phyloP scores from a whole-genome alignment of 2,797 vertebrate genomes.

The Ctenopoma kingsleyae region DNA sequence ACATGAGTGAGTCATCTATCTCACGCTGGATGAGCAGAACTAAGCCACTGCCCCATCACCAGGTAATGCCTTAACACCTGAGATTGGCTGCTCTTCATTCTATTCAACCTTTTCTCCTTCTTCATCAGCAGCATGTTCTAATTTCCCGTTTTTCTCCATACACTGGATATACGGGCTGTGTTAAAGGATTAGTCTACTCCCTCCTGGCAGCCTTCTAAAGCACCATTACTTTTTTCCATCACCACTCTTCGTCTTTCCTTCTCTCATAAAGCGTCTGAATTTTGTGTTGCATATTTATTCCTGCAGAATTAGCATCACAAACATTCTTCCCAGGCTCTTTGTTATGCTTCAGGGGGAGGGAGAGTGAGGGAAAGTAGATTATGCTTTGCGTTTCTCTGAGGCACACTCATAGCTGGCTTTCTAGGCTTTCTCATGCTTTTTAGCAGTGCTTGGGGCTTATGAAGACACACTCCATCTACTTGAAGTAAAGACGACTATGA shows the following conservation, averaged over 20 bases:
- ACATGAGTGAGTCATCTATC: constrained; percentile 29
- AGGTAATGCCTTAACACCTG: constrained; percentile 54
- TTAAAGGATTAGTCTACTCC: constrained; percentile 57
- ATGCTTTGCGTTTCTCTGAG: constrained; percentile 63
- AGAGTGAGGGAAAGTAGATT: constrained; percentile 73
- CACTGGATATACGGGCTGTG: constrained; percentile 35
- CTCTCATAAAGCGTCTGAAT: constrained; percentile 62
- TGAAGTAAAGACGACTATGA: constrained; percentile 51
- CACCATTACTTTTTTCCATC: constrained; percentile 52
- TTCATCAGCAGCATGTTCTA: constrained; percentile 50
- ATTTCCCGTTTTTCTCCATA: constrained; percentile 41
- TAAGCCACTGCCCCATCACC: constrained; percentile 39
- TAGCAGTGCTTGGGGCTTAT: constrained; percentile 67
- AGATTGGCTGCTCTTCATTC: constrained; percentile 42
- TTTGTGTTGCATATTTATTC: constrained; percentile 77
- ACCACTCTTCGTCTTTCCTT: constrained; percentile 49
- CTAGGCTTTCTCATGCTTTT: constrained; percentile 65
- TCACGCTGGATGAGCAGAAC: constrained; percentile 30
- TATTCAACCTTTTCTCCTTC: constrained; percentile 47
- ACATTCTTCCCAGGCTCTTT: constrained; percentile 69
- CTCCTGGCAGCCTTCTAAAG: constrained; percentile 54
- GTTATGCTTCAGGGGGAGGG: constrained; percentile 70
- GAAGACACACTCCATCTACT: constrained; percentile 56
- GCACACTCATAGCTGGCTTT: constrained; percentile 70
- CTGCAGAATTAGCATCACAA: constrained; percentile 80